phyloP scores from a whole-genome alignment of 2,888 invertebrate genomes.

The Xylocampa areola region DNA sequence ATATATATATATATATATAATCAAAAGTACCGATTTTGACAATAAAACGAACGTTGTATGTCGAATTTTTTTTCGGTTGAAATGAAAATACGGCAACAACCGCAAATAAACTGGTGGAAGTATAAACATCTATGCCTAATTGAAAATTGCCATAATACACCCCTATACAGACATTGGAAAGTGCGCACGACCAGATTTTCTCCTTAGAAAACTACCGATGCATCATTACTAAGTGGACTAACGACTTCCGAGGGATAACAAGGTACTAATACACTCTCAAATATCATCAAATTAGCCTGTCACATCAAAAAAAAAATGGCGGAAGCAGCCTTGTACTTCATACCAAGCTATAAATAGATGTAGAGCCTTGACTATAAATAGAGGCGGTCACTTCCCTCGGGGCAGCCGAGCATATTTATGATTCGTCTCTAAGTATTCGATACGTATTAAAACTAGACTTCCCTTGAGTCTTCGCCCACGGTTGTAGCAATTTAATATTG shows the following conservation, averaged over 20 bases:
- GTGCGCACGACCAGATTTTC: background rate
- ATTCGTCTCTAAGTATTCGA: slow-evolving; percentile 11
- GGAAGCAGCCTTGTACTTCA: slow-evolving; percentile 39
- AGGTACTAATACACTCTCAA: slow-evolving; percentile 19
- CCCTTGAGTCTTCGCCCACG: slow-evolving; percentile 45
- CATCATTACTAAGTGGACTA: background rate
- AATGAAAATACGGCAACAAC: too few relatives aligned
- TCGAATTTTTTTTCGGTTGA: too few relatives aligned
- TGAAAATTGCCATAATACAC: too few relatives aligned
- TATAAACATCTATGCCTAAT: too few relatives aligned
- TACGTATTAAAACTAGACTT: slow-evolving; percentile 22
- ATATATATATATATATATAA: too few relatives aligned
- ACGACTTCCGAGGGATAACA: slow-evolving; percentile 13
- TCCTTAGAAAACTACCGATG: background rate
- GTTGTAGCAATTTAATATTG: slow-evolving; percentile 17
- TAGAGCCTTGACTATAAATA: slow-evolving; percentile 44
- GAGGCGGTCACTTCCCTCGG: slow-evolving; percentile 29
- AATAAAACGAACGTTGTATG: too few relatives aligned
- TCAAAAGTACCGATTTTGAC: too few relatives aligned
- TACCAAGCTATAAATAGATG: slow-evolving; percentile 47
- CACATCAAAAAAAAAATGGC: slow-evolving; percentile 24
- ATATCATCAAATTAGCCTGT: slow-evolving; percentile 31
- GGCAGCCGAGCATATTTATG: slow-evolving; percentile 28
- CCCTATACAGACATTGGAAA: background rate
- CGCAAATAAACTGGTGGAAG: too few relatives aligned